Base-by-base conservation (phyloP, 2,888 invertebrate genomes). In the Drosophila sordidula region DNA sequence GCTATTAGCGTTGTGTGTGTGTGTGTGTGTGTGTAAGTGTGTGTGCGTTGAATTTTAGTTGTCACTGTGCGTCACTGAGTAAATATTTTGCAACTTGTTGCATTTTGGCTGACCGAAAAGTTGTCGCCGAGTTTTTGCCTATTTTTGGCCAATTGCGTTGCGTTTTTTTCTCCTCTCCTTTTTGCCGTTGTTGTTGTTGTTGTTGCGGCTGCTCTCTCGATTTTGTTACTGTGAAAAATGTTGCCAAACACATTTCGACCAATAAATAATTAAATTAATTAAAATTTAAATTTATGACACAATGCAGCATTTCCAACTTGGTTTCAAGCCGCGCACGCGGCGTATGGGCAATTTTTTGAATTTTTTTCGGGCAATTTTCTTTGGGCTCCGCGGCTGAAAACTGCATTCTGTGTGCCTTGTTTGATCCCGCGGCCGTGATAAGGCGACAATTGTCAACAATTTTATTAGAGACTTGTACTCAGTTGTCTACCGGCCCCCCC, bases 181-280 rank as follows among this genome's bases (percentile, higher is more conserved):
- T 42, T 58, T 25, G 9, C 45, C 36, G 22, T 44, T 58, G 25
- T 51, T 44, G 36, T 44, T 36, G 3, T 42, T 58, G 9, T 29
- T 29, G 29, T 29, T 29, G 26, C 26, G 29, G 18, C 26, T 54
- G 42, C 62, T 55, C 45, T 75, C 8, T 51, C 36, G 59, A 50
- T 69, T 52, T 70, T 63, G 65, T 70, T 67, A 47, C 72, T 77
- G 79, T 67, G 76, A 75, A 79, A 78, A 70, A 76, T 76, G 75
- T 75, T 75, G 76, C 79, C 62, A 84, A 86, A 67, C 80, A 66
- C 77, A 65, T 57, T 72, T 62, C 73, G 50, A 75, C 67, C 83
- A 84, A 88, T 87, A 83, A 83, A 88, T 87, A 88, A 88, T 86
- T 88, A 83, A 88, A 88, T 83, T 87, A 88, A 83, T 87, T 88